Base-by-base conservation (phyloP, 2,888 invertebrate genomes). In the Drosophila acutilabella region DNA sequence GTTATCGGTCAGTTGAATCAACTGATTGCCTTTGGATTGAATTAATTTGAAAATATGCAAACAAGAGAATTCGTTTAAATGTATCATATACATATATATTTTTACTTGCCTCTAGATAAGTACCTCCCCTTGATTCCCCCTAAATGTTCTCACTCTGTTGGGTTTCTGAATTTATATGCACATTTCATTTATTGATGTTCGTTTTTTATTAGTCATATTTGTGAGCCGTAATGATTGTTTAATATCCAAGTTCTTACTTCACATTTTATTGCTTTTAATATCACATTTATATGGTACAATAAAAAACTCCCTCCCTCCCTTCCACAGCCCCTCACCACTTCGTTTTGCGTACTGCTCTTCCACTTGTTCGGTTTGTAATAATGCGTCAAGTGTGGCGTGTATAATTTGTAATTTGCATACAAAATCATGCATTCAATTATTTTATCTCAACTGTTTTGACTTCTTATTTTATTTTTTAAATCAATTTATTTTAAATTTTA, bases 321-420 rank as follows among this genome's bases (percentile, higher is more conserved):
- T 8, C 18, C 11, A 16, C 10, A 10, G 3, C 13, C 11, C 44
- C 5, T 26, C 23, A 6, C 14, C 1, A 2, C 26, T 4, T 7
- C 18, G 11, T 20, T 7, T 18, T 11, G 13, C 10, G 10, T 57
- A 36, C 10, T 10, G 16, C 10, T 54, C 38, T 59, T 57, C 50
- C 54, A 52, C 54, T 38, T 61, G 45, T 64, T 59, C 33, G 52
- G 42, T 36, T 69, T 44, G 66, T 41, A 51, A 50, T 64, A 72
- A 74, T 65, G 78, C 58, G 66, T 72, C 71, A 84, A 71, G 60
- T 67, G 66, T 59, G 48, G 71, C 74, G 60, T 58, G 14, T 70
- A 65, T 74, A 54, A 74, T 82, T 82, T 82, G 64, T 50, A 80
- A 82, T 82, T 85, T 80, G 72, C 86, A 82, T 85, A 61, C 36